A percentile compares a stretch with the other conserved stretches of the same genome.
phyloP scores from a whole-genome alignment of 2,113 vertebrate species.

The Bubo bubo region DNA sequence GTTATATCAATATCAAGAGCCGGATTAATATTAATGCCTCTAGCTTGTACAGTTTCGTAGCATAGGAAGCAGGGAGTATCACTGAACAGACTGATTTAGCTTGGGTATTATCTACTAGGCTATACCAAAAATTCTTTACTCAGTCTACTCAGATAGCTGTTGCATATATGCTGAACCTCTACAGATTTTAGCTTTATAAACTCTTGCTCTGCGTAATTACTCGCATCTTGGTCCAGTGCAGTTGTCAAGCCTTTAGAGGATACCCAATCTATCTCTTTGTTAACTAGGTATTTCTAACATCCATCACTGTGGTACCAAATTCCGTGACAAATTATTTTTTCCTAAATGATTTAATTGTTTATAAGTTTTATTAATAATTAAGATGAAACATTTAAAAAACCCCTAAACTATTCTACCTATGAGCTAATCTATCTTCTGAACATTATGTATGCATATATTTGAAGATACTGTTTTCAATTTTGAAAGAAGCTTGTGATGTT shows the following conservation, averaged over 20 bases:
- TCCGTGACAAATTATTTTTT: neutral
- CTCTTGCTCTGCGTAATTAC: neutral
- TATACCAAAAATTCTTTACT: neutral
- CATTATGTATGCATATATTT: neutral
- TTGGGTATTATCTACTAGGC: neutral
- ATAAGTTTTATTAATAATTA: neutral
- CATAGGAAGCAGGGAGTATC: neutral
- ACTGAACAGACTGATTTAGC: neutral
- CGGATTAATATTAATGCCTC: conserved; percentile 2
- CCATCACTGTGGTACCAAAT: neutral
- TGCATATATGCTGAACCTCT: neutral
- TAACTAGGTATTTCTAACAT: neutral
- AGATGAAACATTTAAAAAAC: neutral
- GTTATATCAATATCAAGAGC: neutral
- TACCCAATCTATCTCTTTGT: neutral
- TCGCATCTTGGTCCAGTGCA: neutral
- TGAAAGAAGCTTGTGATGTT: neutral
- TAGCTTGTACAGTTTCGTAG: neutral
- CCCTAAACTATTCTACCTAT: neutral
- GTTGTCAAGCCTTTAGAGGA: neutral
- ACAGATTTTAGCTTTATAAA: neutral
- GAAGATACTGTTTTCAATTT: neutral
- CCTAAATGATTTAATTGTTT: neutral
- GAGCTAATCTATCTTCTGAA: neutral
- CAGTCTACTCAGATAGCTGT: neutral